These are phyloP conservation scores for Callipepla californica DNA, from an alignment of 2,113 vertebrate species.

Conservation along the genomic window DNA sequence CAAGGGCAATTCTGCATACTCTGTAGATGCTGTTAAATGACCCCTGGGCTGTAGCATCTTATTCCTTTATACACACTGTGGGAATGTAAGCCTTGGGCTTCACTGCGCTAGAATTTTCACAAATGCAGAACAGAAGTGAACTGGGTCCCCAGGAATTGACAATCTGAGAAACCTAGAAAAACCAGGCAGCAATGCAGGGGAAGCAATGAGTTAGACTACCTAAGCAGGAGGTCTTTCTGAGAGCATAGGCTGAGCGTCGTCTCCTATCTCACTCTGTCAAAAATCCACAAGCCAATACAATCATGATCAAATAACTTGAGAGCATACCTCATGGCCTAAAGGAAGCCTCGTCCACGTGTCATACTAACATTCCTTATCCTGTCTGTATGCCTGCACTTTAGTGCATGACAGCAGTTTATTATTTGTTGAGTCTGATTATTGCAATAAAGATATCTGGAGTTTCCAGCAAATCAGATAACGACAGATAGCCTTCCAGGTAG, in stretches of 20 bases:
- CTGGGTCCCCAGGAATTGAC: neutral
- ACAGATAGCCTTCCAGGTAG: neutral
- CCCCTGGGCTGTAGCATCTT: neutral
- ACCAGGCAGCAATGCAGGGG: neutral
- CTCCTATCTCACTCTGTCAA: neutral
- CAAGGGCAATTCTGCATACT: neutral
- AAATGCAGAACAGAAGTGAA: neutral
- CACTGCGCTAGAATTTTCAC: neutral
- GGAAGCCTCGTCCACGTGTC: neutral
- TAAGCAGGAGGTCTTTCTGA: neutral
- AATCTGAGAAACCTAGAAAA: neutral
- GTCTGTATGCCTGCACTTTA: neutral
- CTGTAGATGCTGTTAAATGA: neutral
- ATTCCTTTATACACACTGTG: neutral
- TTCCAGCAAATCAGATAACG: neutral
- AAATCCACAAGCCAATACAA: neutral
- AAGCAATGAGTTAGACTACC: neutral
- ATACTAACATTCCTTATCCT: neutral
- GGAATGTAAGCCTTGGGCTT: neutral
- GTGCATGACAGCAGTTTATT: neutral
- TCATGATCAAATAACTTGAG: neutral
- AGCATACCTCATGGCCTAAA: neutral
- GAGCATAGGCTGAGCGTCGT: neutral
- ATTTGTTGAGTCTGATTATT: neutral
- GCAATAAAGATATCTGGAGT: neutral